Evolutionary conservation across 2,113 vertebrate genomes (phyloP), one percentile per base, ranked within the genome.

Genomic region (Heterotilapia buettikoferi): DNA sequence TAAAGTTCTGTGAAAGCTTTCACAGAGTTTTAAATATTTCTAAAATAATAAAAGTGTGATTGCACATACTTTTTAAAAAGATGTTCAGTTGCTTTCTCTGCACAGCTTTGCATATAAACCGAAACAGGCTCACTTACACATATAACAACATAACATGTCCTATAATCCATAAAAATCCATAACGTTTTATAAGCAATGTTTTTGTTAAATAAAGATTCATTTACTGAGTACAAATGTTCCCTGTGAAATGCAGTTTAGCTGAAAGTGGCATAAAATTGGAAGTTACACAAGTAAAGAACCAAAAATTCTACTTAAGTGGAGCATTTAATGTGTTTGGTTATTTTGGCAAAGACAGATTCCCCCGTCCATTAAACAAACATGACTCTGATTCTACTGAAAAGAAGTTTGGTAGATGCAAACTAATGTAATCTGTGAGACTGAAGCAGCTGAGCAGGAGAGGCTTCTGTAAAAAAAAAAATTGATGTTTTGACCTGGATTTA

Each of bases 391-490:
- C 26, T 21, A 3, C 53, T 36, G 11, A 61, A 33, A 54, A 56
- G 33, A 3, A 9, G n/a, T 45, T 33, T 84, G 19, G 6, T 71
- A 71, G 54, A 61, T 45, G 45, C 36, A 83, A 66, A 18, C 50
- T 3, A 59, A 36, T 57, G 40, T 76, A 40, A 83, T 71, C 57
- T 82, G 21, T 24, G 57, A 84, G 29, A 87, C 0, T 33, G 16
- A 40, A 83, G 78, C 79, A 57, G 50, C 61, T 31, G 45, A 86
- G 61, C 36, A 56, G 36, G 36, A 16, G 82, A 87, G 78, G 63
- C 52, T 66, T 61, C 40, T 66, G 31, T 86, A 31, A 84, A 91
- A 85, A 78, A 80, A 86, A 86, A 82, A 53, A 68, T 52, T 9
- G 5, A 36, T 38, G 38, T 43, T 78, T 43, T n/a, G 40, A 19